Evolutionary conservation across 2,797 vertebrate genomes (phyloP), one percentile per base, ranked within the genome.

Genomic region (Acrocephalus scirpaceus): DNA sequence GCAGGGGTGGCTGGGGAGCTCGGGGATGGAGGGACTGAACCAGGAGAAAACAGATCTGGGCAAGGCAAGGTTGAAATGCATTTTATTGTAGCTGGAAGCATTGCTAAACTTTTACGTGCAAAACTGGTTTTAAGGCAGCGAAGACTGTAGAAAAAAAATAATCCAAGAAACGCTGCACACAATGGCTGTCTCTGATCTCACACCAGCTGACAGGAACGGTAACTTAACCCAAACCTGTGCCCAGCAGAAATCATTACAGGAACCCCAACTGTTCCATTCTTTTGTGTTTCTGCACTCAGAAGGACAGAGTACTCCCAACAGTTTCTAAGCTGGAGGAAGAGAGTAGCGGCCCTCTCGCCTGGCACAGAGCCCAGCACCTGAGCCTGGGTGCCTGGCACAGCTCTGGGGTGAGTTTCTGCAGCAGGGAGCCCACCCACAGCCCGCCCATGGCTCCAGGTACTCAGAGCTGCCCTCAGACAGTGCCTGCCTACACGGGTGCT

Each of bases 371-470:
- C 56, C 57, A 29, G 12, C 7, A n/a, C 19, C 11, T 8, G 1
- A 7, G 36, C 4, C n/a, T 47, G 1, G 0, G 38, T 1, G 2
- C 30, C 44, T 3, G 40, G 40, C 58, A 25, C 30, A 26, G 65
- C 72, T 12, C 30, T 2, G 5, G 30, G 32, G 10, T 4, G 16
- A 0, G 18, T 0, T 44, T 29, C 57, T 12, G 10, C 81, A 21
- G 45, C 2, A 0, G 56, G 71, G 11, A 54, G 47, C 42, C 42
- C 34, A 0, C 48, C 8, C 2, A 0, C 67, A 53, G 66, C 45
- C 44, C 30, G 62, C 42, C 45, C 57, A 26, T 6, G 0, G 5
- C 62, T 29, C 42, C 36, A 5, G 1, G 60, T 2, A 11, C 64
- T 2, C 0, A 29, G 34, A 13, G 30, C 16, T 45, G 10, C 51